Percentiles rank a stretch among this genome's conserved stretches.
phyloP scores from a whole-genome alignment of 2,113 vertebrate species.

The Fulica atra region DNA sequence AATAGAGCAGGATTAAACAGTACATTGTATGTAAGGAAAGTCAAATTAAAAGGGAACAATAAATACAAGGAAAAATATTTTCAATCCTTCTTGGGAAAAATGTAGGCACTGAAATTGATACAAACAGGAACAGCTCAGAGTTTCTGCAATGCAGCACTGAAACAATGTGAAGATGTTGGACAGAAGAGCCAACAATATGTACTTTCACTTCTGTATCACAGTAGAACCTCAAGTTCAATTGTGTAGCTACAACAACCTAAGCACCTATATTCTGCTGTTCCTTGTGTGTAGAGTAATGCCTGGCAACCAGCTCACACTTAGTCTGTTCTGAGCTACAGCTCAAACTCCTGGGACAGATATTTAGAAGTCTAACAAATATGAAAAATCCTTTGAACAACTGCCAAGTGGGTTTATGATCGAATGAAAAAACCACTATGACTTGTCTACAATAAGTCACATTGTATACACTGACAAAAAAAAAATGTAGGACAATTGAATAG shows the following conservation, averaged over 20 bases:
- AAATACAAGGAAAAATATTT: neutral
- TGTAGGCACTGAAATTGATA: neutral
- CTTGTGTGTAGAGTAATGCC: neutral
- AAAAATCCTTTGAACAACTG: neutral
- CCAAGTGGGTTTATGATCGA: neutral
- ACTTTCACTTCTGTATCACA: neutral
- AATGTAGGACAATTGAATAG: neutral
- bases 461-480: neutral
- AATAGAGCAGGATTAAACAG: rapidly evolving
- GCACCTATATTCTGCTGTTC: neutral
- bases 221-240: neutral
- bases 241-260: neutral
- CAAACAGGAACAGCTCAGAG: neutral
- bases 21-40: neutral
- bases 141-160: neutral
- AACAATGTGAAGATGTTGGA: neutral
- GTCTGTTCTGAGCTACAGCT: neutral
- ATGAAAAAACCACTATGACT: neutral
- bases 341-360: neutral
- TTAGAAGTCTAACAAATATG: neutral
- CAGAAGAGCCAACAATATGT: neutral
- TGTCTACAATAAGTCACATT: neutral
- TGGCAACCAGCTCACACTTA: neutral
- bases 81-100: neutral
- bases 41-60: neutral